These are phyloP conservation scores for Polymixis lichenea DNA, from an alignment of 2,888 invertebrate genomes.

Conservation along the genomic window DNA sequence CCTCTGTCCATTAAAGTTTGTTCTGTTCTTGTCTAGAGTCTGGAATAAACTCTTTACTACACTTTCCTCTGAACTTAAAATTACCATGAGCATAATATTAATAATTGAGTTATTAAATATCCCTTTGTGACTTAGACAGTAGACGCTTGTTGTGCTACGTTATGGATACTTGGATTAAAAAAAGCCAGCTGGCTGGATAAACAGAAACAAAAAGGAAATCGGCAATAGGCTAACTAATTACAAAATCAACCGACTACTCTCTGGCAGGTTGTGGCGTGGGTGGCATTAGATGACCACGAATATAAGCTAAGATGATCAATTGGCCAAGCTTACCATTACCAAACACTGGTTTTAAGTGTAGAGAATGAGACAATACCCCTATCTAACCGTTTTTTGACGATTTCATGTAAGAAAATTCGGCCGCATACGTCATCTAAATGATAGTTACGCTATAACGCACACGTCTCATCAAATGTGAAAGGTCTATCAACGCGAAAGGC, in stretches of 20 bases:
- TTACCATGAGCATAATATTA: not conserved
- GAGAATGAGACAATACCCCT: constrained; percentile 25
- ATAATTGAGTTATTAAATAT: not conserved
- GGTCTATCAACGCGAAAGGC: constrained; percentile 53
- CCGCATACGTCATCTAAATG: constrained; percentile 29
- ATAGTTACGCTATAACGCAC: constrained; percentile 32
- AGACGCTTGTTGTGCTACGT: not conserved
- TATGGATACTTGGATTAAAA: not conserved
- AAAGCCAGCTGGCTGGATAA: not conserved
- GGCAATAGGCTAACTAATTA: not conserved
- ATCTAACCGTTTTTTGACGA: constrained; percentile 9
- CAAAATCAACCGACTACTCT: not conserved
- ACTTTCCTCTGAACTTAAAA: not conserved
- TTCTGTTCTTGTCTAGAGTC: not conserved
- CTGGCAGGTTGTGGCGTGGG: not conserved
- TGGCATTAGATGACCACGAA: constrained; percentile 8
- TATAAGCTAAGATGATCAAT: constrained; percentile 23
- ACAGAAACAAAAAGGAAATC: not conserved
- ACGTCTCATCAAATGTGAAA: constrained; percentile 55
- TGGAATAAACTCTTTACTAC: not conserved
- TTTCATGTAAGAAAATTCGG: not conserved
- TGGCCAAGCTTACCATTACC: constrained; percentile 16
- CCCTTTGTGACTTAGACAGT: not conserved
- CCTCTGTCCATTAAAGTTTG: not conserved
- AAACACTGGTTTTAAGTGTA: constrained; percentile 4